Evolutionary conservation across 1,140 invertebrate species (phyloP).

Genomic region (Diachasma alloeum): DNA sequence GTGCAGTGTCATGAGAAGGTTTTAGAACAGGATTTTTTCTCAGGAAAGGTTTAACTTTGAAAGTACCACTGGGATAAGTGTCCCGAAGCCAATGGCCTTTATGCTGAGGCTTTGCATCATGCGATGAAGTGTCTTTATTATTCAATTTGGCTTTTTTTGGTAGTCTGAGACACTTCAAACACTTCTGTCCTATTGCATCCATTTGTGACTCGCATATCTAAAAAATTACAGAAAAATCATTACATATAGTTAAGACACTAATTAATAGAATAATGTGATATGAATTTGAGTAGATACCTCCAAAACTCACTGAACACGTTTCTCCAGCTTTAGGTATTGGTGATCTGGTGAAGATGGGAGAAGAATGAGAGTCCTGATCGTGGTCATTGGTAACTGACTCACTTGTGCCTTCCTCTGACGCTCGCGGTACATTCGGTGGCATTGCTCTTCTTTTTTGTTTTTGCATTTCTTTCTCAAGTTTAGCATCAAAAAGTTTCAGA

Average conservation of each 20-base stretch:
- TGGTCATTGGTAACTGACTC: not conserved
- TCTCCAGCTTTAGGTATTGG: no score
- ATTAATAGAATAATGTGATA: no score
- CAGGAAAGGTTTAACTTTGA: not conserved
- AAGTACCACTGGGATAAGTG: not conserved
- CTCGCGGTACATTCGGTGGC: not conserved
- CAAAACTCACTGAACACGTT: no score
- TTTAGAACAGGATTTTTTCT: not conserved
- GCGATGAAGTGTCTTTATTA: not conserved
- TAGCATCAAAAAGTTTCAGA: conserved; percentile 5
- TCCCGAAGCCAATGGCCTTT: not conserved
- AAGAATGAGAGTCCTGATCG: no score
- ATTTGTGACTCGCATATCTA: no score
- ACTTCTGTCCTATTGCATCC: not conserved
- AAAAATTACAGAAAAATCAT: no score
- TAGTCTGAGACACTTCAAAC: not conserved
- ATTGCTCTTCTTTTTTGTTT: not conserved
- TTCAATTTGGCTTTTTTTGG: not conserved
- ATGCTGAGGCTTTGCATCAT: not conserved
- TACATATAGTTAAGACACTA: no score
- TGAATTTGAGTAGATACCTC: no score
- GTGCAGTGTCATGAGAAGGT: not conserved
- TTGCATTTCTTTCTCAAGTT: not conserved
- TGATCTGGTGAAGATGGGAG: no score
- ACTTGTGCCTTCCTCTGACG: not conserved